Conservation (phyloP, 2,888 invertebrate genomes). For the Aethes cnicana region DNA sequence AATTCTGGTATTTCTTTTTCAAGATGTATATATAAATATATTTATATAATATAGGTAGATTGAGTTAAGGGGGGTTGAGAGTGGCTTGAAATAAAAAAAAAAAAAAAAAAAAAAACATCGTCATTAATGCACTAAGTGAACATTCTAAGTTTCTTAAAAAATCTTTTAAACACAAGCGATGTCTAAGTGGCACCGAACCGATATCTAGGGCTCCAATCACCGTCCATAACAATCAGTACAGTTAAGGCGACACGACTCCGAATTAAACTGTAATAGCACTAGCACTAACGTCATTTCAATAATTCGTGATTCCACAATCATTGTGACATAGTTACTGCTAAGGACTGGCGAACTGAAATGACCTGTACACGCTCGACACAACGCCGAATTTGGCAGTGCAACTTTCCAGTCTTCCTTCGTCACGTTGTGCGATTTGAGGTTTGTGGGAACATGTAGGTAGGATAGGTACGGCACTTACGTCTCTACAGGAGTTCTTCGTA, state of each 20-base stretch:
- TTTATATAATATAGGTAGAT: no score
- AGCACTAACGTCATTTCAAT: slow-evolving; percentile 54
- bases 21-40: no score
- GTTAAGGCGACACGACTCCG: slow-evolving; percentile 58
- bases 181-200: slow-evolving; percentile 34
- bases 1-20: no score
- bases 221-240: slow-evolving; percentile 52
- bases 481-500: slow-evolving; percentile 14
- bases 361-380: slow-evolving; percentile 5
- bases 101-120: no score
- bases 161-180: slow-evolving; percentile 8
- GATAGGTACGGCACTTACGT: slow-evolving; percentile 8
- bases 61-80: no score
- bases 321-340: slow-evolving; percentile 39
- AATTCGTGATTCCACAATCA: slow-evolving; percentile 56
- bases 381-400: background rate
- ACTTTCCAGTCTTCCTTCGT: background rate
- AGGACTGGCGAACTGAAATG: slow-evolving; percentile 5
- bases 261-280: slow-evolving; percentile 54
- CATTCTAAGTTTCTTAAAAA: slow-evolving; percentile 1
- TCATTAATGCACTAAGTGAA: background rate
- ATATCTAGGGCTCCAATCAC: slow-evolving; percentile 41
- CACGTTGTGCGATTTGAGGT: background rate
- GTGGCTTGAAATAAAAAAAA: no score
- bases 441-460: slow-evolving; percentile 8